phyloP scores from a whole-genome alignment of 1,140 invertebrate species.

The Lasaia peninsularis region DNA sequence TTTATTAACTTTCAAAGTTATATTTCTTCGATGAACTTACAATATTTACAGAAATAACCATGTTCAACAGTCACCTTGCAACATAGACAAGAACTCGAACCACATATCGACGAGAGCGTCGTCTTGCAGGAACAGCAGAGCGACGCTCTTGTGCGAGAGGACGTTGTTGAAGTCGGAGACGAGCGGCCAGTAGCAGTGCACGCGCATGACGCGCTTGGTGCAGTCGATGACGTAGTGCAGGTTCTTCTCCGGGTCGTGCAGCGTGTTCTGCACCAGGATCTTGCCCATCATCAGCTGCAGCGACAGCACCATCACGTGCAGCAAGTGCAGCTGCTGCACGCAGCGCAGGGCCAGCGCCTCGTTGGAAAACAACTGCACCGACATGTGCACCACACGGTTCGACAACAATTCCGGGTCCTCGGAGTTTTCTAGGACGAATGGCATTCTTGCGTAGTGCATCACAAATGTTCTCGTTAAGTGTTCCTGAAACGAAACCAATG shows the following conservation, averaged over 20 bases:
- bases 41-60: not conserved
- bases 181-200: constrained; percentile 98
- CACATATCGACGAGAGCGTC: constrained; percentile 93
- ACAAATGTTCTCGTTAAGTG: constrained; percentile 96
- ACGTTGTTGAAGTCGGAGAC: constrained; percentile 98
- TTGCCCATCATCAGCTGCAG: constrained; percentile 96
- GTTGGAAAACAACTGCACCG: constrained; percentile 96
- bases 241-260: constrained; percentile 90
- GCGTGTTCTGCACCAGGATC: constrained; percentile 90
- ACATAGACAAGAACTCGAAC: constrained; percentile 95
- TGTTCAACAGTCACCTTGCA: constrained; percentile 86
- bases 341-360: constrained; percentile 93
- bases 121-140: constrained; percentile 92
- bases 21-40: not conserved
- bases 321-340: constrained; percentile 91
- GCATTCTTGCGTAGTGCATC: constrained; percentile 95
- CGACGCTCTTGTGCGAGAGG: constrained; percentile 94
- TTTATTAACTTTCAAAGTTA: no score
- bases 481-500: constrained; percentile 79
- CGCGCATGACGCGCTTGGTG: constrained; percentile 93
- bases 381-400: constrained; percentile 97
- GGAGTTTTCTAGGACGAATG: constrained; percentile 91
- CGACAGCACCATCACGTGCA: constrained; percentile 96
- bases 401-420: constrained; percentile 93
- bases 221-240: constrained; percentile 96